Evolutionary conservation across 2,888 invertebrate genomes (phyloP).

Genomic region (Temnothorax ravouxi): DNA sequence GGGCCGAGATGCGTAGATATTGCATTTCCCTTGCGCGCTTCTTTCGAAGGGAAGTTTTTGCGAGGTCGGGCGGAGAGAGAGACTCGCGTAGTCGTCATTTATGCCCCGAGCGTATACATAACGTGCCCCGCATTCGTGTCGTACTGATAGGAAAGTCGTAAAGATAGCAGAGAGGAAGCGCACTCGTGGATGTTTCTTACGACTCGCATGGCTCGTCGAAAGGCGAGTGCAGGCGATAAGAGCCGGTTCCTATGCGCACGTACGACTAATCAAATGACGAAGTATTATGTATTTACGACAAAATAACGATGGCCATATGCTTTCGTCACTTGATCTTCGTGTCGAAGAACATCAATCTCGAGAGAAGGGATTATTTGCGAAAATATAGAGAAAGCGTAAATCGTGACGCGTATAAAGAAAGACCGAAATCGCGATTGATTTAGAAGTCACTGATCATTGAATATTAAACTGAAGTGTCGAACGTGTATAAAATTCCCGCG

Average conservation of each 20-base stretch:
- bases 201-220: conserved; percentile 37
- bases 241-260: conserved; percentile 36
- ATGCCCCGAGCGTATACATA: conserved; percentile 57
- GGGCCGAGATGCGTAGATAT: neutral
- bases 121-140: conserved; percentile 67
- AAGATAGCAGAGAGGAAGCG: conserved; percentile 66
- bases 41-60: conserved; percentile 51
- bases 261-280: conserved; percentile 20
- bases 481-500: neutral
- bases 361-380: neutral
- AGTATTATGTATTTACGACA: neutral
- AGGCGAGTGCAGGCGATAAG: conserved; percentile 63
- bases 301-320: neutral
- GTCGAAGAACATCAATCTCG: neutral
- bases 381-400: neutral
- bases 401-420: neutral
- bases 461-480: neutral
- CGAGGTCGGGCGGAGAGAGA: neutral
- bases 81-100: conserved; percentile 61
- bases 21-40: neutral
- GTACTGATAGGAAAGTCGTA: conserved; percentile 75
- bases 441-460: neutral
- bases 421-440: neutral
- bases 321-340: neutral
- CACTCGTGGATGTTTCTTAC: conserved; percentile 39